Conservation (phyloP, 2,113 vertebrate species). For the Plectropomus leopardus region DNA sequence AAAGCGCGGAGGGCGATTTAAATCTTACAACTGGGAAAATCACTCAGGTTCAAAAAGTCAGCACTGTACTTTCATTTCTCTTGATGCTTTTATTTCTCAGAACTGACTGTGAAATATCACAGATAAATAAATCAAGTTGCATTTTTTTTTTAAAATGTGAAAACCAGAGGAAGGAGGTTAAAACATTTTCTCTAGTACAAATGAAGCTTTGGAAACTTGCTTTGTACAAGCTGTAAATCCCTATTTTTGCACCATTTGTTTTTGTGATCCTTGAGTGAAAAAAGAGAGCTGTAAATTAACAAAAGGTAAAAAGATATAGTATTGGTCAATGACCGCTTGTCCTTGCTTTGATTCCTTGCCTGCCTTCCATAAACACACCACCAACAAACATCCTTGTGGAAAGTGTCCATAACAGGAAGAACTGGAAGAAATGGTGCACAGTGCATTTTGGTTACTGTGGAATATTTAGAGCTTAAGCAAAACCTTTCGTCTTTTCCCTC, state of each 20-base stretch:
- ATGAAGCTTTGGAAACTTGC: background rate
- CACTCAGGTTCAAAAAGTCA: slow-evolving; percentile 25
- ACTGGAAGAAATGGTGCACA: background rate
- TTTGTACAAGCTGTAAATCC: background rate
- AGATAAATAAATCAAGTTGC: background rate
- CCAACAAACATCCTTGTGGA: no score
- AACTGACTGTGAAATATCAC: background rate
- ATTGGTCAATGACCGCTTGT: no score
- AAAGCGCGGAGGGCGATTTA: background rate
- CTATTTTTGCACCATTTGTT: background rate
- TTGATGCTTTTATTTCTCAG: slow-evolving; percentile 4
- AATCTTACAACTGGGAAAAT: slow-evolving; percentile 6
- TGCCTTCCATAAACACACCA: background rate
- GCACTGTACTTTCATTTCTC: background rate
- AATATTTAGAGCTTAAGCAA: background rate
- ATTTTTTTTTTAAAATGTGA: background rate
- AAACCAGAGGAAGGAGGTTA: background rate
- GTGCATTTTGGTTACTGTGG: background rate
- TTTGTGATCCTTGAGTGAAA: no score
- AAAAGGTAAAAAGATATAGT: background rate
- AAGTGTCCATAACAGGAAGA: no score
- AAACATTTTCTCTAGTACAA: background rate
- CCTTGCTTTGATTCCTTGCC: no score
- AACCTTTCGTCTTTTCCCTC: no score
- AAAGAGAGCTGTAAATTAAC: background rate